These are phyloP conservation scores for Cherax quadricarinatus DNA, from an alignment of 1,140 invertebrate species.

Conservation along the genomic window DNA sequence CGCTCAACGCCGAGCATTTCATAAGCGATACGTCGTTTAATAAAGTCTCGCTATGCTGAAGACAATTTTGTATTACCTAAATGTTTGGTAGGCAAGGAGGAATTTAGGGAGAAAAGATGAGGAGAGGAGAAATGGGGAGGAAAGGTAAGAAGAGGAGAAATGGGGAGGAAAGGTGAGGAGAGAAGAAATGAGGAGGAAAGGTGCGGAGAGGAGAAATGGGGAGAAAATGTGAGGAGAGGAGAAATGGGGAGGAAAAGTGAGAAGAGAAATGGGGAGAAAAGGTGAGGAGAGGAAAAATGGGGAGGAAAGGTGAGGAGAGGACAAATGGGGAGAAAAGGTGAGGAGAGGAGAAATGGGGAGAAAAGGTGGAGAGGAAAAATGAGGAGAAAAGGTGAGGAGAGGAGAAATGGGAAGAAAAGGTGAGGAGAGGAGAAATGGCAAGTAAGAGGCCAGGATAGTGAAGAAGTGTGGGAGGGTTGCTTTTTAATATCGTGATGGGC, in stretches of 20 bases:
- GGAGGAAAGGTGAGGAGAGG: background rate
- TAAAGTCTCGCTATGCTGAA: too few species aligned
- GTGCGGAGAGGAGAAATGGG: background rate
- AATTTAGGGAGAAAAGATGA: background rate
- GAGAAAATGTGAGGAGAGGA: background rate
- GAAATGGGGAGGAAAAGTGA: background rate
- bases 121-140: background rate
- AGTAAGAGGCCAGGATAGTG: background rate
- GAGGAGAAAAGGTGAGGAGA: background rate
- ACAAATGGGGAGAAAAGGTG: background rate
- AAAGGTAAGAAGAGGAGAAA: background rate
- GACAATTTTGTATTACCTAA: too few species aligned
- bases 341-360: background rate
- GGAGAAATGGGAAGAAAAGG: slow-evolving; percentile 11
- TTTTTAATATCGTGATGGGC: slow-evolving; percentile 65
- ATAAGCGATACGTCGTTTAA: too few species aligned
- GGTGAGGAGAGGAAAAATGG: background rate
- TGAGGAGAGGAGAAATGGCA: background rate
- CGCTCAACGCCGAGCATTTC: too few species aligned
- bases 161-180: background rate
- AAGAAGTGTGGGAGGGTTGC: background rate
- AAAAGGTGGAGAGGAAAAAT: background rate
- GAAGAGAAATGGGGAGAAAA: background rate
- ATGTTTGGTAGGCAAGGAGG: too few species aligned
- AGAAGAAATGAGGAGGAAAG: background rate